Evolutionary conservation across 1,140 invertebrate genomes (phyloP).

Genomic region (Bilobella aurantiaca): DNA sequence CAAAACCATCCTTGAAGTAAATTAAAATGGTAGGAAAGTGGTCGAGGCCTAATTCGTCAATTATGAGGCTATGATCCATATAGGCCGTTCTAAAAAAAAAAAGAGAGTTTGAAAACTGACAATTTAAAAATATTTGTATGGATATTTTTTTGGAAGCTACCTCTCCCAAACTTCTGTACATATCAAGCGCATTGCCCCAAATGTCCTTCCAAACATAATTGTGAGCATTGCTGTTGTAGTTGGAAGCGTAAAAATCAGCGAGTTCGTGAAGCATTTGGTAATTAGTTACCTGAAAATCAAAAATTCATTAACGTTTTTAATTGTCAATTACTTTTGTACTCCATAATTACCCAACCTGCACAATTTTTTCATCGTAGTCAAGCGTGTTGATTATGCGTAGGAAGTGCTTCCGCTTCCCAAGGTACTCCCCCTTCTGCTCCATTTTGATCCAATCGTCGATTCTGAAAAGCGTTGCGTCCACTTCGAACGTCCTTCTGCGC

Average conservation of each 20-base stretch:
- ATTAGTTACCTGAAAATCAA: slow-evolving; percentile 10
- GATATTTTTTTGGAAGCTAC: background rate
- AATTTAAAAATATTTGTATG: background rate
- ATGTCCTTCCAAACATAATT: slow-evolving; percentile 22
- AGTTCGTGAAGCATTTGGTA: slow-evolving; percentile 14
- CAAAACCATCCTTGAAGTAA: slow-evolving; percentile 21
- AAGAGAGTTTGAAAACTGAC: too few relatives aligned
- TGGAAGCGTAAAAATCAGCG: slow-evolving; percentile 11
- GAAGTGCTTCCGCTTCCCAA: slow-evolving; percentile 7
- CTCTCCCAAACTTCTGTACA: slow-evolving; percentile 14
- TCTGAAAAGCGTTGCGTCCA: background rate
- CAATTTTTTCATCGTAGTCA: slow-evolving; percentile 14
- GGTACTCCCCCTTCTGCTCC: background rate
- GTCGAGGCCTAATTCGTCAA: slow-evolving; percentile 12
- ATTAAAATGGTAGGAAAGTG: slow-evolving; percentile 15
- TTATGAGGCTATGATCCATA: background rate
- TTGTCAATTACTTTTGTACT: background rate
- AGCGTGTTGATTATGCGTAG: slow-evolving; percentile 15
- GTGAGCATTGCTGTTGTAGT: slow-evolving; percentile 6
- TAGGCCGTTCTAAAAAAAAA: slow-evolving; percentile 14
- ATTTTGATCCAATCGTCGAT: background rate
- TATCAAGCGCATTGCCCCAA: slow-evolving; percentile 14
- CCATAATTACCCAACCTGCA: slow-evolving; percentile 10
- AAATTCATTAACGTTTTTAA: background rate
- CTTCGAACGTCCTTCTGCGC: background rate